Base-by-base conservation (phyloP, 2,113 vertebrate species). In the Saccopteryx leptura region DNA sequence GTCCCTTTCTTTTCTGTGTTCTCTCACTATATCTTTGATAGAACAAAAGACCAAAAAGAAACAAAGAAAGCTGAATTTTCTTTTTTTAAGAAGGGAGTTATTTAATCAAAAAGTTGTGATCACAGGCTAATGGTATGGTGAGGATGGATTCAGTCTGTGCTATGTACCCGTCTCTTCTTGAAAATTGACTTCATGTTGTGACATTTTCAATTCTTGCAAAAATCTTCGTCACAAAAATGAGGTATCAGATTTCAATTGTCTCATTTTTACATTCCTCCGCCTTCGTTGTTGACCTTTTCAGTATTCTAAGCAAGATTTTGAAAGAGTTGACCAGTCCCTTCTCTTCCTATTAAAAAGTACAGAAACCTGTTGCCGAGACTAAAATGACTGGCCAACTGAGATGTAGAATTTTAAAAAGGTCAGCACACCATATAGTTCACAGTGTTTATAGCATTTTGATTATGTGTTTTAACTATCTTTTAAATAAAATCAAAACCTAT, bases 221-320 rank as follows among this genome's bases (percentile, higher is more conserved):
- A 97, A 84, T 97, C 94, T 97, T 97, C 94, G 89, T 98, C 97
- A 39, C 92, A 39, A 96, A 89, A 81, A 97, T 17, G 81, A 97
- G 94, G 93, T 94, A 93, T 71, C 96, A 88, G 97, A 96, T 66
- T 98, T 74, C 93, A 88, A 11, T 96, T 96, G 97, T 97, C 98
- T 98, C 94, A 69, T 97, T 98, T 97, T 91, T 97, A 97, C 94
- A 91, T 79, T 96, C 90, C 84, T 85, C 1, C n/a, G 28, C 95
- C 98, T 82, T 65, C 79, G 93, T 97, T 76, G 89, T 18, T 98
- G 98, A 98, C 98, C 98, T 99, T 98, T 98, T 98, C 97, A 98
- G 96, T 98, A 98, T 98, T 98, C 96, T 80, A 96, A 96, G 94
- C 98, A 97, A 93, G 80, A 88, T 97, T 98, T 97, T 90, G 93